Evolutionary conservation across 2,113 vertebrate species (phyloP).

Genomic region (Rhabdomys dilectus): DNA sequence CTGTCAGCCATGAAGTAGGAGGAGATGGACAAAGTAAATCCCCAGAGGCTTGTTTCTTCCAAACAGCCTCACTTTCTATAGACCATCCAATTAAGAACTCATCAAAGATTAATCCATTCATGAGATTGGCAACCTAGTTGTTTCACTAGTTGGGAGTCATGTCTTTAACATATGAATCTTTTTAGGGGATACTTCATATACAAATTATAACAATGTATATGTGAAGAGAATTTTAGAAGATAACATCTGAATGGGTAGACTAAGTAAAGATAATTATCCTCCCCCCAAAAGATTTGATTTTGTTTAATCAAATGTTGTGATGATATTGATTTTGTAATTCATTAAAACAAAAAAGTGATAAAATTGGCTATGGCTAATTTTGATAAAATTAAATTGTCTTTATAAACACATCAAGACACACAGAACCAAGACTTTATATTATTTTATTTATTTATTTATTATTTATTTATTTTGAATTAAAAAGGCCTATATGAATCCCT

Average conservation of each 20-base stretch:
- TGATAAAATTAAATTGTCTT: not conserved
- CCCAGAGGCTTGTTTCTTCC: not conserved
- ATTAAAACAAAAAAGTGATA: conserved; percentile 35
- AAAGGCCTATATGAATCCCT: not conserved
- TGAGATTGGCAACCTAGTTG: not conserved
- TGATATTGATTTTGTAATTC: conserved; percentile 4
- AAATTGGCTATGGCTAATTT: not conserved
- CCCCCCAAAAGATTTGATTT: too few relatives aligned
- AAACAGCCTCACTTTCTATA: not conserved
- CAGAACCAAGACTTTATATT: not conserved
- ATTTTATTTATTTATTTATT: too few relatives aligned
- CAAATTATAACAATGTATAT: not conserved
- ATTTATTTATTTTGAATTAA: not conserved
- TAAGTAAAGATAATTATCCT: not conserved
- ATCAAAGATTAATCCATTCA: not conserved
- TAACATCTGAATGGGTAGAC: not conserved
- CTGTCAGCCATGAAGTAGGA: not conserved
- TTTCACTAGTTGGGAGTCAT: too few relatives aligned
- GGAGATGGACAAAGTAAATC: not conserved
- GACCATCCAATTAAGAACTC: not conserved
- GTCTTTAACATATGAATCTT: not conserved
- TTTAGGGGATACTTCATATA: not conserved
- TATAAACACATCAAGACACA: not conserved
- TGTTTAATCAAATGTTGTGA: not conserved
- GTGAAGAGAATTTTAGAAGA: not conserved